Base-by-base conservation (phyloP, 2,888 invertebrate genomes). In the Andrena camellia region DNA sequence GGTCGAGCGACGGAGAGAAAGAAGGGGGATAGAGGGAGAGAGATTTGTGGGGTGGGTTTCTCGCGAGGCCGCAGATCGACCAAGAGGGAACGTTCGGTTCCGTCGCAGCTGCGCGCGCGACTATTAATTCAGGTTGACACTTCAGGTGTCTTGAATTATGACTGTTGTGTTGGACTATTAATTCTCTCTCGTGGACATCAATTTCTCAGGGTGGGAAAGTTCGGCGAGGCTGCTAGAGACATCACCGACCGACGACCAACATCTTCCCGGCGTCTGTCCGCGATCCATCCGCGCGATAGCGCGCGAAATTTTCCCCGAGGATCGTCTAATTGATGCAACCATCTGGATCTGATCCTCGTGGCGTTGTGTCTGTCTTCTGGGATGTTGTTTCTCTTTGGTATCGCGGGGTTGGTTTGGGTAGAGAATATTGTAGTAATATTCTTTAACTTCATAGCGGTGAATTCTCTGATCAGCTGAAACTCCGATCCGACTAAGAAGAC, bases 71-170 rank as follows among this genome's bases (percentile, higher is more conserved):
- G 48, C 57, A 35, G 59, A 80, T 75, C 67, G 63, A 52, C 52
- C 54, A 74, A 81, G 77, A 75, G 52, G 71, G 57, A 64, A 29
- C 33, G 79, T 86, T 86, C 72, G 78, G 78, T 72, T 74, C 52
- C 72, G 84, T 72, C 73, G 80, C 80, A 72, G 75, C 79, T 78
- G 74, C 69, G 23, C 20, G 78, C 54, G 67, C 59, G 72, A 84
- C 87, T 89, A 88, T 89, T 87, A 88, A 88, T 88, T 84, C 81
- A 83, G 76, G 86, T 87, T 88, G 88, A 88, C 88, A 84, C 74
- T 81, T 86, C 60, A 81, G 82, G 79, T 87, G 89, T 84, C 78
- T 87, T 89, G 89, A 88, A 84, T 88, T 87, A 87, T 89, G 81
- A 74, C 78, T 83, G 78, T 82, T 83, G 71, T 86, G 84, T 83